phyloP scores from a whole-genome alignment of 2,888 invertebrate species.

The Branchipolynoe longqiensis region DNA sequence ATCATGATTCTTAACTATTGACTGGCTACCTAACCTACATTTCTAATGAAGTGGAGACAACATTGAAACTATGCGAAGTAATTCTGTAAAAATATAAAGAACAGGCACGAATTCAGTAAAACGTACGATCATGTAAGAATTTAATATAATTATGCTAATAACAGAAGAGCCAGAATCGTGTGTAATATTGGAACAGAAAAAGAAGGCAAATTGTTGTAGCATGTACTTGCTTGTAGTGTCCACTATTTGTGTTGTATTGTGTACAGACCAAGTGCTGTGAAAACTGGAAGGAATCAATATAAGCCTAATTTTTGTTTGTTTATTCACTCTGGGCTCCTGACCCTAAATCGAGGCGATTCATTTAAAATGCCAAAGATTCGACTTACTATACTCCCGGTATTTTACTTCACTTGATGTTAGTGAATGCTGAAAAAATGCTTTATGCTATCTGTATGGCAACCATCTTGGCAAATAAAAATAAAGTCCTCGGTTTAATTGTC shows the following conservation, averaged over 20 bases:
- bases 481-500: slow-evolving; percentile 38
- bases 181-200: slow-evolving; percentile 25
- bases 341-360: slow-evolving; percentile 6
- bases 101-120: neutral
- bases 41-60: neutral
- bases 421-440: slow-evolving; percentile 41
- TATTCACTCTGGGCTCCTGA: slow-evolving; percentile 7
- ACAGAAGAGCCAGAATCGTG: slow-evolving; percentile 4
- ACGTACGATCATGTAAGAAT: neutral
- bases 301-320: neutral
- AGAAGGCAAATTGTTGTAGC: slow-evolving; percentile 39
- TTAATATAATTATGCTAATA: slow-evolving; percentile 2
- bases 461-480: slow-evolving; percentile 57
- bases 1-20: neutral
- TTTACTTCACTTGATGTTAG: slow-evolving; percentile 51
- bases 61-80: neutral
- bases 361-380: slow-evolving; percentile 1
- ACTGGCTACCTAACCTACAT: slow-evolving; percentile 1
- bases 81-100: slow-evolving; percentile 13
- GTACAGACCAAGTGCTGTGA: slow-evolving; percentile 44
- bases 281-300: neutral
- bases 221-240: slow-evolving; percentile 56
- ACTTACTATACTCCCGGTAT: neutral
- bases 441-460: slow-evolving; percentile 42
- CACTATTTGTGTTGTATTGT: slow-evolving; percentile 56